Evolutionary conservation across 2,888 invertebrate genomes (phyloP).

Genomic region (Rosalia funebris): DNA sequence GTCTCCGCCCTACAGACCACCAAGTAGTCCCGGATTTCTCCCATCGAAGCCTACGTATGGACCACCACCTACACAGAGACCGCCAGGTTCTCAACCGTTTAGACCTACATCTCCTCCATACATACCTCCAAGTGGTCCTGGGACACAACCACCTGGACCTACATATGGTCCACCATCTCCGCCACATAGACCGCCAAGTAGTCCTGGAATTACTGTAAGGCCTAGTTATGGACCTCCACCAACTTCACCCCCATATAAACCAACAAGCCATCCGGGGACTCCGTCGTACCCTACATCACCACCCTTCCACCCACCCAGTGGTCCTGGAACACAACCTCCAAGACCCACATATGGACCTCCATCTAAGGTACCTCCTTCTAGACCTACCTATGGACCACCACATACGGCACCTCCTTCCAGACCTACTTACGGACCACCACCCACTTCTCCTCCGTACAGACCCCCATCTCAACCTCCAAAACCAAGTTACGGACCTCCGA

Average conservation of each 20-base stretch:
- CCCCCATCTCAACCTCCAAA: conserved; percentile 33
- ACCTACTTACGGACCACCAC: conserved; percentile 17
- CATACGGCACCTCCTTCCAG: conserved; percentile 42
- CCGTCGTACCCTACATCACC: conserved; percentile 13
- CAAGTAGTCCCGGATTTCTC: conserved; percentile 33
- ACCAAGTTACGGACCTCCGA: conserved; percentile 42
- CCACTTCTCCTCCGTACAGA: conserved; percentile 18
- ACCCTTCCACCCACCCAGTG: conserved; percentile 9
- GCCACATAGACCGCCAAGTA: conserved; percentile 36
- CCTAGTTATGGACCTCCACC: conserved; percentile 43
- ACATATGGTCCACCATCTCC: conserved; percentile 19
- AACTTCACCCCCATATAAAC: conserved; percentile 39
- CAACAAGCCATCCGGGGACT: conserved; percentile 6
- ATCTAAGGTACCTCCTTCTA: conserved; percentile 44
- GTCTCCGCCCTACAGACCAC: conserved; percentile 36
- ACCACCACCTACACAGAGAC: conserved; percentile 35
- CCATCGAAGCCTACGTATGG: conserved; percentile 27
- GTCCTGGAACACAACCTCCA: conserved; percentile 11
- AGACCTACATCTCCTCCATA: conserved; percentile 30
- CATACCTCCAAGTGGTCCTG: conserved; percentile 4
- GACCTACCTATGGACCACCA: conserved; percentile 46
- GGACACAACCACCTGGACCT: not conserved
- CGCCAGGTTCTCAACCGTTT: conserved; percentile 24
- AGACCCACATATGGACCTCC: conserved; percentile 18
- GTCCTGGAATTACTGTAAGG: conserved; percentile 38